phyloP scores from a whole-genome alignment of 2,113 vertebrate genomes.

The Proterorhinus semilunaris region DNA sequence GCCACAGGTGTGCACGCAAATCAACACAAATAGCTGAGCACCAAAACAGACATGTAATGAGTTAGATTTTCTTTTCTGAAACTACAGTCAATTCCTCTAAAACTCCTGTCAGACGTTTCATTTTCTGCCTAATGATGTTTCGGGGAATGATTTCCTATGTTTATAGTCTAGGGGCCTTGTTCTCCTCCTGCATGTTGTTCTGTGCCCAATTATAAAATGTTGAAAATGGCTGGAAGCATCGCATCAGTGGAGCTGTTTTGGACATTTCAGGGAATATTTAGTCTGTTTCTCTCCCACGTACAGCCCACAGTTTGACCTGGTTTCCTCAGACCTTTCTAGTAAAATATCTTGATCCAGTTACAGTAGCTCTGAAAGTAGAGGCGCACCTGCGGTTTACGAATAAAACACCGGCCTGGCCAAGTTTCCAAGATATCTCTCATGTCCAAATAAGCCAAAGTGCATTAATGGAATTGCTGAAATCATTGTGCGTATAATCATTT shows the following conservation, averaged over 20 bases:
- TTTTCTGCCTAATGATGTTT: not conserved
- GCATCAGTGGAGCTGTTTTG: constrained; percentile 8
- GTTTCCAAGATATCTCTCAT: constrained; percentile 15
- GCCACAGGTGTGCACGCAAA: constrained; percentile 21
- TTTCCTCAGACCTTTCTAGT: constrained; percentile 30
- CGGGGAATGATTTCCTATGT: not conserved
- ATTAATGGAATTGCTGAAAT: not conserved
- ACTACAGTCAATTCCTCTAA: not conserved
- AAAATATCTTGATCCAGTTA: constrained; percentile 21
- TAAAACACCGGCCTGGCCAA: constrained; percentile 23
- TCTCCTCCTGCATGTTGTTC: not conserved
- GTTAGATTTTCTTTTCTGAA: not conserved
- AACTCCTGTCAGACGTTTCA: not conserved
- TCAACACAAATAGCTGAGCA: not conserved
- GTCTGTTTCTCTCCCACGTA: constrained; percentile 34
- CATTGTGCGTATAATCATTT: too few species aligned
- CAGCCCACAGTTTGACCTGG: constrained; percentile 45
- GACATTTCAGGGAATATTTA: constrained; percentile 21
- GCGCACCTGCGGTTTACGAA: constrained; percentile 36
- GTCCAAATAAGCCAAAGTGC: not conserved
- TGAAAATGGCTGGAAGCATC: constrained; percentile 9
- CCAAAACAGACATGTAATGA: not conserved
- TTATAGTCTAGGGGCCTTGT: not conserved
- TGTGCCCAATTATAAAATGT: constrained; percentile 18
- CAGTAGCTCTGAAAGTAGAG: constrained; percentile 21